These are phyloP conservation scores for Typhlomys cinereus DNA, from an alignment of 2,113 vertebrate genomes.

Conservation along the genomic window DNA sequence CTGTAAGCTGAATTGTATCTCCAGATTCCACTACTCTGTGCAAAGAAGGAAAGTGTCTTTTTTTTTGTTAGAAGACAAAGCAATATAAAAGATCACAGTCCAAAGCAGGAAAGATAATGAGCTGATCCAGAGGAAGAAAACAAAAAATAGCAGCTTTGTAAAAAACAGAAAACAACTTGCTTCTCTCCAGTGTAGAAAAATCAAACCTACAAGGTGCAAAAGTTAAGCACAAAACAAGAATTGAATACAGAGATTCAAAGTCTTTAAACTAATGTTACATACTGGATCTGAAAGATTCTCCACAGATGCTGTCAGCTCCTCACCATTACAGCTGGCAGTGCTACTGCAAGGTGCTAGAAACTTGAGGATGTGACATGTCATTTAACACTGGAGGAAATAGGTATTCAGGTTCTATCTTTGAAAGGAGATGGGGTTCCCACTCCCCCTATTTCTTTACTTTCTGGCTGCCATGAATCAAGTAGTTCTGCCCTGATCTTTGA, in stretches of 20 bases:
- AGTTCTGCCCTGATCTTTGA: background rate
- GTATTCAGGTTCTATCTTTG: background rate
- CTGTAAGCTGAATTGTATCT: background rate
- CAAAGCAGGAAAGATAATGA: too few relatives aligned
- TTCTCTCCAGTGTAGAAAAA: too few relatives aligned
- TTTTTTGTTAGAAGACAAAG: background rate
- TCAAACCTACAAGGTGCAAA: too few relatives aligned
- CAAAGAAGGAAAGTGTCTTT: background rate
- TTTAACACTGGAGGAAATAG: background rate
- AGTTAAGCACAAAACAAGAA: background rate
- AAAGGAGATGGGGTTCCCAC: background rate
- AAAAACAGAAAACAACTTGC: too few relatives aligned
- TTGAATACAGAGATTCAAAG: background rate
- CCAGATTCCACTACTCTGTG: background rate
- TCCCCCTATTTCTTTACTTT: background rate
- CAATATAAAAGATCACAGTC: too few relatives aligned
- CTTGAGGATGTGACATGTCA: background rate
- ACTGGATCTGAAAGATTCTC: background rate
- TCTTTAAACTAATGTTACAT: too few relatives aligned
- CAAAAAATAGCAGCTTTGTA: too few relatives aligned
- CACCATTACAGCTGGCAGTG: background rate
- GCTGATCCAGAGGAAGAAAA: too few relatives aligned
- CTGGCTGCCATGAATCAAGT: too few relatives aligned
- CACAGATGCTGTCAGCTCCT: background rate
- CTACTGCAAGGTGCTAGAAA: background rate